Evolutionary conservation across 2,888 invertebrate species (phyloP).

Genomic region (Conomelus anceps): DNA sequence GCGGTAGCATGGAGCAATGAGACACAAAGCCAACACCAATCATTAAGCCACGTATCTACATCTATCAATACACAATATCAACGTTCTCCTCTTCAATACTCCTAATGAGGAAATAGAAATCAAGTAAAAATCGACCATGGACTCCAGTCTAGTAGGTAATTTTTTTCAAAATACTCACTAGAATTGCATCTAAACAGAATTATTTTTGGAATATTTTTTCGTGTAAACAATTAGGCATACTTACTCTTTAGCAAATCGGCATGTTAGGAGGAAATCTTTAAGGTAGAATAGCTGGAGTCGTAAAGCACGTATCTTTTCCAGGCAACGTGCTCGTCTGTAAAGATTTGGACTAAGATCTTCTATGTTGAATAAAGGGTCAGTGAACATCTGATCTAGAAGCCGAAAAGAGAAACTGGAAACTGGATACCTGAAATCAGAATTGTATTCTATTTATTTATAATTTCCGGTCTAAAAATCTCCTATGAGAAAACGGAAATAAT

Average conservation of each 20-base stretch:
- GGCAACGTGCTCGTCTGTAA: slow-evolving; percentile 54
- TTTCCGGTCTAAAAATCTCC: too few relatives aligned
- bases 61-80: too few relatives aligned
- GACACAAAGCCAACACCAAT: too few relatives aligned
- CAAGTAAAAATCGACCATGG: too few relatives aligned
- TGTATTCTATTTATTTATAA: slow-evolving; percentile 4
- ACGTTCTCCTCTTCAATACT: too few relatives aligned
- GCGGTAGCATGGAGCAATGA: too few relatives aligned
- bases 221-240: slow-evolving; percentile 31
- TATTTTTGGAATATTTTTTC: not conserved
- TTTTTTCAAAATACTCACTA: too few relatives aligned
- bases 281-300: slow-evolving; percentile 61
- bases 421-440: slow-evolving; percentile 54
- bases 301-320: slow-evolving; percentile 54
- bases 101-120: too few relatives aligned
- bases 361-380: slow-evolving; percentile 70
- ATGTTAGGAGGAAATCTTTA: slow-evolving; percentile 62
- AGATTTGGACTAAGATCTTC: slow-evolving; percentile 61
- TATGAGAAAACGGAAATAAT: too few relatives aligned
- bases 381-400: slow-evolving; percentile 65
- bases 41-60: too few relatives aligned
- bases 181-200: too few relatives aligned
- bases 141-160: too few relatives aligned
- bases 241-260: slow-evolving; percentile 60
- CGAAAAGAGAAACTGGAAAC: slow-evolving; percentile 75